Conservation (phyloP, 2,888 invertebrate species). For the Hetaerina titia region DNA sequence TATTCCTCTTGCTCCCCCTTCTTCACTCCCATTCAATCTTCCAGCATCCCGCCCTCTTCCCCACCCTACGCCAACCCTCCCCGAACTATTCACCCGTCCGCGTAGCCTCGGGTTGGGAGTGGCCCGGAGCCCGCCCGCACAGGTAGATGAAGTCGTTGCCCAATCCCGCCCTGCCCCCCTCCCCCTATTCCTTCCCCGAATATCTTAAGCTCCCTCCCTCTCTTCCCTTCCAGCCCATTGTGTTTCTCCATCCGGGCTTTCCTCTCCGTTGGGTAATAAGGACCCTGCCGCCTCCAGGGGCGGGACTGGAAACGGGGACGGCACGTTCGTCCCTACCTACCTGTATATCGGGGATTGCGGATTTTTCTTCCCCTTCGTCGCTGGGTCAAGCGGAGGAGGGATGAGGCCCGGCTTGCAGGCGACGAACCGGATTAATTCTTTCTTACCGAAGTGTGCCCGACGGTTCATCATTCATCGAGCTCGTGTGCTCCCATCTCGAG, state of each 20-base stretch:
- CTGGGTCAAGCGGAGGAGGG: background rate
- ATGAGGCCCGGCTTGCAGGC: background rate
- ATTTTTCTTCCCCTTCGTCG: conserved; percentile 3
- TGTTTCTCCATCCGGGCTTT: conserved; percentile 32
- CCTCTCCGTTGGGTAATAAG: conserved; percentile 29
- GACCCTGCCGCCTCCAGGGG: conserved; percentile 37
- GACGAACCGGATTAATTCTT: background rate
- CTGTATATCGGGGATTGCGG: conserved; percentile 21
- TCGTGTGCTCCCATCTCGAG: too few species aligned
- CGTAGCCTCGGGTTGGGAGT: conserved; percentile 6
- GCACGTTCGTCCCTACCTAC: too few species aligned
- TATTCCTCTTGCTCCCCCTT: background rate
- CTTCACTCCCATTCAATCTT: conserved; percentile 27
- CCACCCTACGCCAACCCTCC: background rate
- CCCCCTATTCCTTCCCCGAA: too few species aligned
- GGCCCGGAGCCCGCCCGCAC: conserved; percentile 32
- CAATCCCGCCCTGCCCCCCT: conserved; percentile 36
- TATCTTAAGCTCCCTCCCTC: background rate
- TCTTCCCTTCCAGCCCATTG: background rate
- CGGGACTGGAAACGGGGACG: conserved; percentile 27
- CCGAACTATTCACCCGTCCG: background rate
- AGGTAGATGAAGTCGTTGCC: conserved; percentile 61
- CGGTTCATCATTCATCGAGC: too few species aligned
- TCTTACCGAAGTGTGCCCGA: too few species aligned
- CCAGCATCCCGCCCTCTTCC: background rate